A percentile compares a stretch with the other conserved stretches of the same genome.
These are phyloP conservation scores for Gallinago stenura DNA, from an alignment of 2,797 vertebrate species.

Conservation along the genomic window DNA sequence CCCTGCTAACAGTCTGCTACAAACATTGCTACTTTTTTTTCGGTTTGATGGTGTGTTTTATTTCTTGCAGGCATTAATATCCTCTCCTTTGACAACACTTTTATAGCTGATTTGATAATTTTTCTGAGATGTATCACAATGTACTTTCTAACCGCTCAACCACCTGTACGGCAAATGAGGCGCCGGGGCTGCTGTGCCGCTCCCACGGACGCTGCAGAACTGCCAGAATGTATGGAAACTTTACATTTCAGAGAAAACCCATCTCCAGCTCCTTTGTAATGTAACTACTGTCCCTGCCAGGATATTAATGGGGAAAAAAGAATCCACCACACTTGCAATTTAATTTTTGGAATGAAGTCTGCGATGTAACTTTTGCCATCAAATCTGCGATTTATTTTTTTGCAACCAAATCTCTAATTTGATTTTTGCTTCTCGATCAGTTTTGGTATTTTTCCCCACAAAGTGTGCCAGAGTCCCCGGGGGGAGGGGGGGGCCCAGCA, in stretches of 20 bases:
- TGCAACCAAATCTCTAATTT: fast-evolving
- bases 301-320: not conserved
- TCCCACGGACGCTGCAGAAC: not conserved
- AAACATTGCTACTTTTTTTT: fast-evolving
- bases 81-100: not conserved
- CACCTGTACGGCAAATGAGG: not conserved
- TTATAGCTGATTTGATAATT: fast-evolving
- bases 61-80: not conserved
- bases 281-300: not conserved
- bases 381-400: not conserved
- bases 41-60: fast-evolving
- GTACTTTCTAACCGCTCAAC: fast-evolving
- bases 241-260: not conserved
- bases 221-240: not conserved
- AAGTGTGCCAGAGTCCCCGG: fast-evolving
- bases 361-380: not conserved
- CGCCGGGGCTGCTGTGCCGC: fast-evolving
- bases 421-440: fast-evolving
- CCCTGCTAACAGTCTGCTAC: fast-evolving
- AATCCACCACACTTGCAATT: not conserved
- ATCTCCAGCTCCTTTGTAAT: not conserved
- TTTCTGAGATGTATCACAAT: fast-evolving
- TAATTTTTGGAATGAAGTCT: not conserved
- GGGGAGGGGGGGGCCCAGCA: not conserved
- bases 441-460: fast-evolving